Base-by-base conservation (phyloP, 2,888 invertebrate species). In the Thecophora atra region DNA sequence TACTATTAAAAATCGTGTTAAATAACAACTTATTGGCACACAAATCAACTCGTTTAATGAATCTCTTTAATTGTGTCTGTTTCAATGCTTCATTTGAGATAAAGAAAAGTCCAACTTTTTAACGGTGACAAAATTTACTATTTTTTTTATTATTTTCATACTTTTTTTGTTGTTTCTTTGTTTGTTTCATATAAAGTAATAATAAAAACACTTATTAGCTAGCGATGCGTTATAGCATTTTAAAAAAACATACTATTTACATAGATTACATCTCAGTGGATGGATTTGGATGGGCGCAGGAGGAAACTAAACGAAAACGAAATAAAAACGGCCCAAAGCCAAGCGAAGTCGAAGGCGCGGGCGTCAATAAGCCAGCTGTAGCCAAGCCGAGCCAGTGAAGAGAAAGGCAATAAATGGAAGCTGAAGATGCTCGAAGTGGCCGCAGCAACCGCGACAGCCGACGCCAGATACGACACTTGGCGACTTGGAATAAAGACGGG, bases 101-200 rank as follows among this genome's bases (percentile, higher is more conserved):
- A 56, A 56, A 56, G 47, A 73, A 64, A 63, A 62, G 30, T n/a
- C 51, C 28, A 44, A 17, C 60, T 65, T 78, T 75, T 82, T 86
- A 86, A 85, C 85, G 85, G 85, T 85, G 85, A 85, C 85, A 85
- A 86, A 86, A 84, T 83, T 85, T 84, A 81, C 82, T 84, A 82
- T 86, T 85, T 85, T 83, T 85, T 85, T 84, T 82, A 82, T 83
- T 82, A 79, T 85, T 84, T 85, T 85, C 83, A 80, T 82, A 81
- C 79, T 83, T 83, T 76, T 84, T 83, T 83, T 82, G 83, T 84
- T 83, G 81, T 81, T 82, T 83, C 81, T 84, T 84, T 84, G 83
- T 83, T 84, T 84, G 84, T 83, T 83, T 83, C 85, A 84, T 82
- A 81, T 78, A 82, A 78, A 79, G 78, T 76, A 76, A 72, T 80